Evolutionary conservation across 2,113 vertebrate species (phyloP), one percentile per base, ranked within the genome.

Genomic region (Emydura subglobosa): DNA sequence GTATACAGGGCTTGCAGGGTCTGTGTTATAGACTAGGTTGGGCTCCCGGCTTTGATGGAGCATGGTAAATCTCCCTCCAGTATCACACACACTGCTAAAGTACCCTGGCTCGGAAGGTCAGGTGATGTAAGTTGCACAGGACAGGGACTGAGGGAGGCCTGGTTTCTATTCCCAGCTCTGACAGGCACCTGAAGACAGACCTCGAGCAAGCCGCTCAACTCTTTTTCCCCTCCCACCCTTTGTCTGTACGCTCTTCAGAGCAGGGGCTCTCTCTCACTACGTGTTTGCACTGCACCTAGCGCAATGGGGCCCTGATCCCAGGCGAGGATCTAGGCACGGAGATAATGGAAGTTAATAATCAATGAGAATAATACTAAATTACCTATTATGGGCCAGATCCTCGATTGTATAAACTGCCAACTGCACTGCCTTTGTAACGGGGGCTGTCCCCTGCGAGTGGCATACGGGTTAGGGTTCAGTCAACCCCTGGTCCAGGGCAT

Each of bases 1-100:
- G 88, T 82, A 79, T 65, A 94, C 91, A 90, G 80, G 5, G 72
- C 84, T 92, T 96, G 53, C 72, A 96, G 24, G 85, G 93, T 92
- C 81, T 93, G 53, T 82, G 49, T 94, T 95, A 95, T 95, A 95
- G 82, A 95, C 94, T 10, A 19, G 16, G 89, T 53, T 93, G 90
- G 65, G 93, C 57, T 96, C 92, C 89, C 94, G 89, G 90, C 95
- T 92, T 91, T 79, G 74, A 93, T 78, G 80, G 34, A 96, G 25
- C 24, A 3, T 11, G 39, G 11, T 42, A 39, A 44, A 76, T 10
- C n/a, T 25, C 6, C 57, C 27, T 59, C 24, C 22, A 11, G 57
- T 25, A 59, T 59, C 57, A 25, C 57, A 76, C n/a, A 42, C 21
- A 25, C 19, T 25, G 22, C 5, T 72, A 91, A 76, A 85, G 34